Evolutionary conservation across 2,888 invertebrate genomes (phyloP), one percentile per base, ranked within the genome.

Genomic region (Trissolcus japonicus): DNA sequence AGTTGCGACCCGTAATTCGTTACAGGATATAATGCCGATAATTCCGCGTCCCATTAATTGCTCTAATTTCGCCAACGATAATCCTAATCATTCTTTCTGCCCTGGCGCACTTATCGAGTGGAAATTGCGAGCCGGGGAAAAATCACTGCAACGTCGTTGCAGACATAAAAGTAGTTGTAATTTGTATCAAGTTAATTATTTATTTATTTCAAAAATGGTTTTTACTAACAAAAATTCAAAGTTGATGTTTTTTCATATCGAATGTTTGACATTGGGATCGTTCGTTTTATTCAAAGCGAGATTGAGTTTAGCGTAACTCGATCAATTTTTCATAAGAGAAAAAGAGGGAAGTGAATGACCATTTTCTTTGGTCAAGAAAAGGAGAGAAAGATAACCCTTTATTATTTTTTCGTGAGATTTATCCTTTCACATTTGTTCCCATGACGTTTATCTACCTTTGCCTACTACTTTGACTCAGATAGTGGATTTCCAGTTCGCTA

Each of bases 31-130:
- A 77, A 72, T 77, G 41, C 62, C 43, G 76, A 77, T 77, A 77
- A 72, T 77, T 67, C 76, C 63, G 59, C 51, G 61, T 72, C 76
- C 71, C 72, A 76, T 76, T 76, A 76, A 76, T 76, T 57, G 72
- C 71, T 21, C 76, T 56, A 76, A 76, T 76, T 76, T 76, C 59
- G 53, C 41, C 51, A 19, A 62, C 63, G 51, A 71, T 76, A 76
- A 76, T 76, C 76, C 71, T 71, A 72, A 76, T 76, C 72, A 66
- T 67, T 57, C 67, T 67, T 68, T 63, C 66, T 57, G 62, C 56
- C 11, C 54, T 17, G 62, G 53, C 55, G 53, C 74, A 67, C 48
- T 57, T 53, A 11, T 67, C 62, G 46, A 62, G 67, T 67, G 56
- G 54, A n/a, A 62, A 74, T 67, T 56, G 57, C 51, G 17, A 9